Evolutionary conservation across 2,113 vertebrate species (phyloP).

Genomic region (Chaetura pelagica): DNA sequence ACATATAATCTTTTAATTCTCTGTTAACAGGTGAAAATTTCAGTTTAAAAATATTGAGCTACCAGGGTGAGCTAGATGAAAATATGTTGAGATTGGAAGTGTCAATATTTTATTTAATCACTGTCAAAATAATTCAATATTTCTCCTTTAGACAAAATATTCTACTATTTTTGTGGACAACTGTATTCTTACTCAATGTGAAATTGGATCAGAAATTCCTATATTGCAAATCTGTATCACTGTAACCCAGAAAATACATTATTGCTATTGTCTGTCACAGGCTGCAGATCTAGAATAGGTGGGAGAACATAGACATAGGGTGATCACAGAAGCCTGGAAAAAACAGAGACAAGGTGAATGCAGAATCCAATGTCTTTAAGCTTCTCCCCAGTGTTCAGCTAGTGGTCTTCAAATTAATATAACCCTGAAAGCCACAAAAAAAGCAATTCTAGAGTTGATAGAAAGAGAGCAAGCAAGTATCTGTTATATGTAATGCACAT

Average conservation of each 20-base stretch:
- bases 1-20: neutral
- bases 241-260: neutral
- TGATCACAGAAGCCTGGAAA: neutral
- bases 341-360: neutral
- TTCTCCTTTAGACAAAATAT: neutral
- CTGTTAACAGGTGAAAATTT: neutral
- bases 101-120: neutral
- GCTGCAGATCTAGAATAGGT: neutral
- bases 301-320: neutral
- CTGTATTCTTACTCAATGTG: neutral
- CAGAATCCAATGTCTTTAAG: neutral
- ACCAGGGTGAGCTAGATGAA: neutral
- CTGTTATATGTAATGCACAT: neutral
- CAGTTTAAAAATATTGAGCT: neutral
- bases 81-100: neutral
- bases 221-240: neutral
- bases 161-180: neutral
- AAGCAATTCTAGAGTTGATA: fast-evolving
- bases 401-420: neutral
- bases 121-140: neutral
- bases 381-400: neutral
- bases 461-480: neutral
- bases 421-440: neutral
- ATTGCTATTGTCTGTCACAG: neutral
- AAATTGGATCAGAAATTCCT: neutral